These are phyloP conservation scores for Lithophane ornitopus DNA, from an alignment of 2,888 invertebrate genomes.

Conservation along the genomic window DNA sequence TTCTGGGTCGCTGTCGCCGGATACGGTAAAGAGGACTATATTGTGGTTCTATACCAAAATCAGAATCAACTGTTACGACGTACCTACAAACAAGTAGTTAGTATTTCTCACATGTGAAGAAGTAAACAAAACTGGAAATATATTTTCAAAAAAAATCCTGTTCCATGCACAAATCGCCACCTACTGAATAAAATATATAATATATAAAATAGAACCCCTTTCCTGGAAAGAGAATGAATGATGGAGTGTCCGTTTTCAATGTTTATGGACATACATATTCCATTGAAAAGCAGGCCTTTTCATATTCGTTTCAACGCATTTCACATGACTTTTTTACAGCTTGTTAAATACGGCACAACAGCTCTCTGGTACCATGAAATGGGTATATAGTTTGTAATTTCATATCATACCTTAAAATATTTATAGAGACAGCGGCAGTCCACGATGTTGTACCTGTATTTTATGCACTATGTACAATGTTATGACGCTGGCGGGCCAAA, in stretches of 20 bases:
- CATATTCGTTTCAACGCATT: constrained; percentile 25
- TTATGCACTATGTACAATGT: not conserved
- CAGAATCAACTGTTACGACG: no score
- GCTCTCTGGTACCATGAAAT: not conserved
- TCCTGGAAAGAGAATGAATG: constrained; percentile 1
- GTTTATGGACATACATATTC: not conserved
- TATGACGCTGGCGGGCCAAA: not conserved
- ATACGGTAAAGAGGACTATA: no score
- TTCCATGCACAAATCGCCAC: not conserved
- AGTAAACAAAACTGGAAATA: not conserved
- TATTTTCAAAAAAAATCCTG: not conserved
- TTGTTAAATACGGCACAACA: not conserved
- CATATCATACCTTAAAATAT: not conserved
- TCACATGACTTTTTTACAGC: constrained; percentile 3
- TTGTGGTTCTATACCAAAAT: not conserved
- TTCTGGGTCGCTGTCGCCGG: no score
- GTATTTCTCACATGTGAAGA: not conserved
- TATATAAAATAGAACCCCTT: not conserved
- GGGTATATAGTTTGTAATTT: not conserved
- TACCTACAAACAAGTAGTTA: not conserved
- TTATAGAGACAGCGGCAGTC: not conserved
- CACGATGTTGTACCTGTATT: not conserved
- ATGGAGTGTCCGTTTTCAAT: constrained; percentile 13
- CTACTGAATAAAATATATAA: no score
- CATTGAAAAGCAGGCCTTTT: constrained; percentile 16